Conservation (phyloP, 2,113 vertebrate species). For the Nerophis lumbriciformis region DNA sequence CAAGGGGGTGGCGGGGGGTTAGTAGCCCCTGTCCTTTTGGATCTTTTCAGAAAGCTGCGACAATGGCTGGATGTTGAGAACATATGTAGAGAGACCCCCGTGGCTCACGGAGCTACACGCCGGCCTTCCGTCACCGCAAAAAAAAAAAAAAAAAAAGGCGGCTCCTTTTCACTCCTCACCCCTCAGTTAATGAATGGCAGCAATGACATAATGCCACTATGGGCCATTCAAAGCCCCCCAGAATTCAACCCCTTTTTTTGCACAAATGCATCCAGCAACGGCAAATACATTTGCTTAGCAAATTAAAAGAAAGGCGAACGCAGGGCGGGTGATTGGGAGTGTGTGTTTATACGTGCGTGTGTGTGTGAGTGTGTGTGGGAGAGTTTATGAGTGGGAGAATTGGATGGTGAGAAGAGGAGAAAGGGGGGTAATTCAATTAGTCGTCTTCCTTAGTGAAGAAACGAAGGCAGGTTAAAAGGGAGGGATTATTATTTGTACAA, state of each 20-base stretch:
- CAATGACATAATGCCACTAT: conserved; percentile 94
- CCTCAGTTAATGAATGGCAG: conserved; percentile 90
- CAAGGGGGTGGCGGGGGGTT: background rate
- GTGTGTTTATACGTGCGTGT: conserved; percentile 46
- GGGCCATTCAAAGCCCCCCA: conserved; percentile 88
- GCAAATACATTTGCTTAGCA: conserved; percentile 99
- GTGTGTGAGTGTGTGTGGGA: conserved; percentile 57
- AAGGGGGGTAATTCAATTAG: conserved; percentile 98
- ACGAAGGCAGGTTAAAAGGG: conserved; percentile 84
- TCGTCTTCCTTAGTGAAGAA: conserved; percentile 77
- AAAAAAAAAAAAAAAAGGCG: conserved; percentile 75
- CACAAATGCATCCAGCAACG: conserved; percentile 93
- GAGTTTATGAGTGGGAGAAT: conserved; percentile 78
- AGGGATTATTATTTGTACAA: conserved; percentile 93
- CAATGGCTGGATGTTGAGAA: conserved; percentile 99
- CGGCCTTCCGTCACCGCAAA: conserved; percentile 78
- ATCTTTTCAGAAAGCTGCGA: conserved; percentile 93
- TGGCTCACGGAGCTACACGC: conserved; percentile 89
- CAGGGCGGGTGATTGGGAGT: conserved; percentile 54
- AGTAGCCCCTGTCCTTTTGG: conserved; percentile 76
- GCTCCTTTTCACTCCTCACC: conserved; percentile 84
- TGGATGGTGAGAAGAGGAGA: conserved; percentile 77
- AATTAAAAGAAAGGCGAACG: conserved; percentile 77
- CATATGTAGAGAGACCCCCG: conserved; percentile 98
- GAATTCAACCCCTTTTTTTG: conserved; percentile 76